phyloP scores from a whole-genome alignment of 2,888 invertebrate genomes.

The Agonopterix arenella region DNA sequence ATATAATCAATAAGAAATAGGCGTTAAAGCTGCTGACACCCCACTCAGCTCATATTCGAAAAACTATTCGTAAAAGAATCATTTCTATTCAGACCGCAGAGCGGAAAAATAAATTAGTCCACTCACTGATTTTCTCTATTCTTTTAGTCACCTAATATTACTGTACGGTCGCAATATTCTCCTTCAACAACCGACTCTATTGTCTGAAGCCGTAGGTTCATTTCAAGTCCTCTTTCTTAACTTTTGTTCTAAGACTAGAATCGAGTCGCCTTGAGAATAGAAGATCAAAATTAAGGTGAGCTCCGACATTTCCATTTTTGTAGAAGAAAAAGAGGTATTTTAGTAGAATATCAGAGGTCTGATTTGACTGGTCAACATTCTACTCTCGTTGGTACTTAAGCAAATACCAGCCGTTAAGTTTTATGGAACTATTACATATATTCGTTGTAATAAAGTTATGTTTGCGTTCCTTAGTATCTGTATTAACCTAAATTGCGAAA shows the following conservation, averaged over 20 bases:
- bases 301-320: slow-evolving; percentile 24
- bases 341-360: slow-evolving; percentile 24
- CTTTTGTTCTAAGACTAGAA: slow-evolving; percentile 58
- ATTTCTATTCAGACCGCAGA: no score
- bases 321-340: slow-evolving; percentile 20
- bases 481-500: neutral
- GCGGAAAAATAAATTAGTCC: neutral
- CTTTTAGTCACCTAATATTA: slow-evolving; percentile 48
- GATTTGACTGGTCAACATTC: slow-evolving; percentile 27
- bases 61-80: no score
- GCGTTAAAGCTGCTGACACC: no score
- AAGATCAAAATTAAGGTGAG: slow-evolving; percentile 50
- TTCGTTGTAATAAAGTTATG: slow-evolving; percentile 56
- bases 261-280: slow-evolving; percentile 44
- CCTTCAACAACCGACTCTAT: slow-evolving; percentile 34
- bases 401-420: slow-evolving; percentile 63
- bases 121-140: slow-evolving; percentile 31
- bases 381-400: slow-evolving; percentile 47
- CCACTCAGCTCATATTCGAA: neutral
- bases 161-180: slow-evolving; percentile 32
- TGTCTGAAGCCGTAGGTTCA: slow-evolving; percentile 23
- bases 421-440: slow-evolving; percentile 62
- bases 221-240: slow-evolving; percentile 19
- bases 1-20: no score
- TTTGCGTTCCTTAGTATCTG: slow-evolving; percentile 31